Percentiles rank a stretch among this genome's conserved stretches.
phyloP scores from a whole-genome alignment of 1,140 invertebrate species.

The Aphidius gifuensis region DNA sequence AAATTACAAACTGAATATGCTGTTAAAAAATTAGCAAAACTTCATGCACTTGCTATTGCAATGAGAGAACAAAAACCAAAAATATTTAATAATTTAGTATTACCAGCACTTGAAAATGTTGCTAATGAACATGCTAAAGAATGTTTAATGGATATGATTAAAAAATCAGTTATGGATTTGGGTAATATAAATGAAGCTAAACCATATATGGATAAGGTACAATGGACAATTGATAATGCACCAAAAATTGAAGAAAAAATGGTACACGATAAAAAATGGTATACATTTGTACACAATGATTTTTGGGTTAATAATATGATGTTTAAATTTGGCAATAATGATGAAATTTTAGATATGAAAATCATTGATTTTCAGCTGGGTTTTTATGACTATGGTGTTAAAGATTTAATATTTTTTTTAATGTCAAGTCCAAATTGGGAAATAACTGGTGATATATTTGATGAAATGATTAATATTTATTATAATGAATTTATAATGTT shows the following conservation, averaged over 20 bases:
- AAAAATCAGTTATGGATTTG: slow-evolving; percentile 36
- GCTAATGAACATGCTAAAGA: slow-evolving; percentile 32
- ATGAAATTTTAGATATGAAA: slow-evolving; percentile 56
- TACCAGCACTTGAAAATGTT: slow-evolving; percentile 27
- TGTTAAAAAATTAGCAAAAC: slow-evolving; percentile 54
- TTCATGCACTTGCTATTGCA: slow-evolving; percentile 59
- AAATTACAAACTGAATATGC: slow-evolving; percentile 52
- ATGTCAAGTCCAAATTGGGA: slow-evolving; percentile 58
- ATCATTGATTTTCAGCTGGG: slow-evolving; percentile 65
- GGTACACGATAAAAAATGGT: slow-evolving; percentile 38
- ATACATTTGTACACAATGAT: slow-evolving; percentile 59
- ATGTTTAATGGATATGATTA: slow-evolving; percentile 43
- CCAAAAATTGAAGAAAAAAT: slow-evolving; percentile 15
- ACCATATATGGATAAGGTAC: slow-evolving; percentile 32
- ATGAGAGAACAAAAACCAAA: slow-evolving; percentile 55
- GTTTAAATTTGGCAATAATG: slow-evolving; percentile 47
- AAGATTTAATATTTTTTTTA: slow-evolving; percentile 63
- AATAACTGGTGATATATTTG: slow-evolving; percentile 55
- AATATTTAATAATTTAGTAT: slow-evolving; percentile 47
- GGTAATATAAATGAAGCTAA: slow-evolving; percentile 35
- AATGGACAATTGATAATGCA: slow-evolving; percentile 36
- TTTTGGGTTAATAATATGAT: slow-evolving; percentile 68
- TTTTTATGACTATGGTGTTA: slow-evolving; percentile 54
- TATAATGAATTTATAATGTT: slow-evolving; percentile 55
- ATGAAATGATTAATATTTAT: slow-evolving; percentile 56